Evolutionary conservation across 2,113 vertebrate genomes (phyloP).

Genomic region (Loxodonta africana): DNA sequence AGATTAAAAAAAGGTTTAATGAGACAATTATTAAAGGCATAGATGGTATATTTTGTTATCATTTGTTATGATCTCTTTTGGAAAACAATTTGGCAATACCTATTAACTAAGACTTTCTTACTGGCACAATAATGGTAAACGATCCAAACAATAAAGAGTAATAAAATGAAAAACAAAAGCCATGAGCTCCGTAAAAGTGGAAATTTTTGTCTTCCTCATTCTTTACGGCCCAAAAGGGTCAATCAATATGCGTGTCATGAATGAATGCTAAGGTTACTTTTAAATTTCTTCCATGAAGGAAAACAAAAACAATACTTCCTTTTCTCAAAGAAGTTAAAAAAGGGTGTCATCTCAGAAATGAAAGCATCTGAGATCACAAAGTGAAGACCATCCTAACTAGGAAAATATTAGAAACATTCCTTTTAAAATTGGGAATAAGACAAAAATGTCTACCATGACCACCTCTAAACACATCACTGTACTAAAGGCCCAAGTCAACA

Average conservation of each 20-base stretch:
- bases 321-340: background rate
- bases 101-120: conserved; percentile 19
- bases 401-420: conserved; percentile 16
- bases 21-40: background rate
- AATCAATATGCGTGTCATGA: background rate
- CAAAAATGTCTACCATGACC: background rate
- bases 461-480: background rate
- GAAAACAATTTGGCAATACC: background rate
- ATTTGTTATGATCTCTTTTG: background rate
- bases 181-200: background rate
- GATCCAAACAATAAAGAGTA: background rate
- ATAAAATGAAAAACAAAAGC: conserved; percentile 51
- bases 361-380: background rate
- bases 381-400: background rate
- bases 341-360: background rate
- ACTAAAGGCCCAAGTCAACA: background rate
- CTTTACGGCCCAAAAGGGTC: background rate
- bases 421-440: conserved; percentile 53
- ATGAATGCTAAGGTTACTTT: background rate
- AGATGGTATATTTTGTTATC: background rate
- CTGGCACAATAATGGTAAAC: background rate
- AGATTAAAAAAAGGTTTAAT: background rate
- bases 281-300: background rate
- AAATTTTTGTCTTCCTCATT: background rate
- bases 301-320: conserved; percentile 17